Evolutionary conservation across 2,888 invertebrate genomes (phyloP).

Genomic region (Agrochola lychnidis): DNA sequence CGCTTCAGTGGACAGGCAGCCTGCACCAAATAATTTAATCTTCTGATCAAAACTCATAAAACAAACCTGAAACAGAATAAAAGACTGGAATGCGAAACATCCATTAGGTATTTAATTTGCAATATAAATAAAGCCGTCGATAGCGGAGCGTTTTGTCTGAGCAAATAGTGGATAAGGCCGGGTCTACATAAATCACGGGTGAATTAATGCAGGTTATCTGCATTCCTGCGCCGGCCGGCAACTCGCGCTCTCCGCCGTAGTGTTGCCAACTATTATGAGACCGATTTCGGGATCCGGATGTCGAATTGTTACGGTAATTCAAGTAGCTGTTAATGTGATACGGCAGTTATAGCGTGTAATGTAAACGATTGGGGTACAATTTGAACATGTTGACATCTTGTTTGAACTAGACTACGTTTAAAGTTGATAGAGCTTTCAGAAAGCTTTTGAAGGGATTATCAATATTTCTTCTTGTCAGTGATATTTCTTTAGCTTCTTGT

Average conservation of each 20-base stretch:
- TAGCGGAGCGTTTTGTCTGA: slow-evolving; percentile 64
- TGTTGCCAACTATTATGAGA: slow-evolving; percentile 56
- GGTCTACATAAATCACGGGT: slow-evolving; percentile 70
- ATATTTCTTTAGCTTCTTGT: background rate
- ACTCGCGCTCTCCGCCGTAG: slow-evolving; percentile 52
- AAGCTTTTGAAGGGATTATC: background rate
- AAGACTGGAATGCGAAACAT: slow-evolving; percentile 51
- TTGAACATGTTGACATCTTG: slow-evolving; percentile 7
- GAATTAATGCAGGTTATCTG: slow-evolving; percentile 76
- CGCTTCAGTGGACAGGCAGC: no score
- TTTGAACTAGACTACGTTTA: background rate
- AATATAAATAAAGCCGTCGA: slow-evolving; percentile 62
- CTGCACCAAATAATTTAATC: slow-evolving; percentile 23
- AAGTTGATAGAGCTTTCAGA: background rate
- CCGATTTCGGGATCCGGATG: slow-evolving; percentile 53
- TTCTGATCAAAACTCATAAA: slow-evolving; percentile 34
- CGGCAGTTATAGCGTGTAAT: background rate
- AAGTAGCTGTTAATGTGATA: slow-evolving; percentile 12
- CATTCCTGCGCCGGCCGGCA: slow-evolving; percentile 76
- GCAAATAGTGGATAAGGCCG: slow-evolving; percentile 65
- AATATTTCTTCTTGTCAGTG: background rate
- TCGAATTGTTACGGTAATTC: slow-evolving; percentile 17
- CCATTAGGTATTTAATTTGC: slow-evolving; percentile 56
- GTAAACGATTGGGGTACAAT: slow-evolving; percentile 8
- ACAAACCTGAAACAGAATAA: slow-evolving; percentile 43